phyloP scores from a whole-genome alignment of 2,888 invertebrate genomes.

The Drosophila neonasuta region DNA sequence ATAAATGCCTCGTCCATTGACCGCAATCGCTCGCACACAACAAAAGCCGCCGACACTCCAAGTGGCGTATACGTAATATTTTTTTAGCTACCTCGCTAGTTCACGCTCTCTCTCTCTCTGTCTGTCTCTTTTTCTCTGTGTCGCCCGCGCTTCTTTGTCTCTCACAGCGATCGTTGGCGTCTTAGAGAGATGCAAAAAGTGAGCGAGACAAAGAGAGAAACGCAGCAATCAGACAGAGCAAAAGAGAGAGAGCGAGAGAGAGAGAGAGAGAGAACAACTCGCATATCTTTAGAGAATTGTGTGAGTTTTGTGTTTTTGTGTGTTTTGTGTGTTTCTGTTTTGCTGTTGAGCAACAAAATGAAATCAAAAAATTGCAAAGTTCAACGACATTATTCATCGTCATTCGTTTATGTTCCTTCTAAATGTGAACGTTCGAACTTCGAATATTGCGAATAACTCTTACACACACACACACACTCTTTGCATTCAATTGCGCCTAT shows the following conservation, averaged over 20 bases:
- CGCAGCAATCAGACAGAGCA: too few relatives aligned
- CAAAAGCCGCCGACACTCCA: conserved; percentile 40
- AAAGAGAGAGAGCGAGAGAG: background rate
- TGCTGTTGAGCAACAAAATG: background rate
- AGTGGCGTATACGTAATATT: conserved; percentile 57
- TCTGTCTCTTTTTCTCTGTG: background rate
- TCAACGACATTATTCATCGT: conserved; percentile 43
- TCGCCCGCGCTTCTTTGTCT: background rate
- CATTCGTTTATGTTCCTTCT: conserved; percentile 21
- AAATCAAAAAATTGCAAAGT: conserved; percentile 25
- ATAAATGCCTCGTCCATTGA: conserved; percentile 55
- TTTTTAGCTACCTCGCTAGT: conserved; percentile 24
- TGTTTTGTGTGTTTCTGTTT: too few relatives aligned
- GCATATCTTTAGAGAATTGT: background rate
- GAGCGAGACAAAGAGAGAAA: background rate
- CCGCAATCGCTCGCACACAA: conserved; percentile 40
- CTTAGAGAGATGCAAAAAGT: background rate
- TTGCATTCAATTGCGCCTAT: conserved; percentile 38
- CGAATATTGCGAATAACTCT: conserved; percentile 13
- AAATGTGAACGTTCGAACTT: conserved; percentile 24
- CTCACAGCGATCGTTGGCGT: conserved; percentile 1
- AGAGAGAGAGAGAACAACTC: background rate
- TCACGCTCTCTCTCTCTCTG: conserved; percentile 5
- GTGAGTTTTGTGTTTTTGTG: too few relatives aligned
- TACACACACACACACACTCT: background rate